Base-by-base conservation (phyloP, 2,113 vertebrate species). In the Oriolus oriolus region DNA sequence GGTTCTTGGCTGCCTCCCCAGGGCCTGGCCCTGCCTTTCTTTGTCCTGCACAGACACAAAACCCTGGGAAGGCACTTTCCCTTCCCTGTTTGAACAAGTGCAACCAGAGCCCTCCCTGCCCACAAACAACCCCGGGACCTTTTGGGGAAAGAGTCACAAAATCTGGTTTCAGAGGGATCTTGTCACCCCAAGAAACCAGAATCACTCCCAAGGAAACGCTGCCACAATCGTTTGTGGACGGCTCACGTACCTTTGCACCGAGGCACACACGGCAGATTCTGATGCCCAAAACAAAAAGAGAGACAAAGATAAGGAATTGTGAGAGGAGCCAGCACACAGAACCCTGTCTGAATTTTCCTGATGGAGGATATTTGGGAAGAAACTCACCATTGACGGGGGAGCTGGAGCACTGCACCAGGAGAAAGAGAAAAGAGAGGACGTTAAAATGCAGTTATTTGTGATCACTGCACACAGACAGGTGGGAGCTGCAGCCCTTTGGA, bases 161-260 rank as follows among this genome's bases (percentile, higher is more conserved):
- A 50, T 59, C 15, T n/a, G n/a, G 9, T 5, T 11, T 47, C 28
- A 33, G n/a, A 14, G 69, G 49, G 49, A 18, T 57, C 26, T 35
- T 12, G 12, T 30, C 19, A 64, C 37, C 65, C 71, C 35, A 27
- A 5, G 21, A 69, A 83, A 23, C 5, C 45, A 31, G 45, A 16
- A 22, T 20, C 20, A 13, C 39, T 50, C 42, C 75, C 64, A 41
- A 23, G 54, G 56, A n/a, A 56, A 71, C 1, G 33, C 23, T 80
- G 75, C n/a, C 77, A 44, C 14, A 6, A 1, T 2, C 9, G 1
- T 23, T 8, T 41, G 44, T 50, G 70, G 39, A 5, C 4, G 27
- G 75, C 5, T 87, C 77, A 84, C 90, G 0, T 92, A 97, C 96
- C 96, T 97, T 52, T 42, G 15, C 90, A 95, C 94, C 2, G 92